Evolutionary conservation across 37 sponge, comb jelly and placozoan genomes (phyloP).

Genomic region (Diacarnus erythraeanus): DNA sequence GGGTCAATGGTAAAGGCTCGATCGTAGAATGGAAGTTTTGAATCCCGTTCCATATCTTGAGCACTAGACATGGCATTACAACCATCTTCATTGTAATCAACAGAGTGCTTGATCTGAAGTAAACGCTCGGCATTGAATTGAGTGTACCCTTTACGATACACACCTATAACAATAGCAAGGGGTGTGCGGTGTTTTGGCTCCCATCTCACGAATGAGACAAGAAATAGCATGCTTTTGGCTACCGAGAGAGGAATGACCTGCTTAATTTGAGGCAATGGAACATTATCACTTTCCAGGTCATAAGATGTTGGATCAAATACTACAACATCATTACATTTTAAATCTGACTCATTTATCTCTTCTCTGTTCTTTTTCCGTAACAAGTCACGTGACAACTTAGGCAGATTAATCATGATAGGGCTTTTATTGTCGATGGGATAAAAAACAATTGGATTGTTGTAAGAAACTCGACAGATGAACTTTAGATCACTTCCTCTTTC

Average conservation of each 20-base stretch:
- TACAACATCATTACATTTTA: slow-evolving; percentile 34
- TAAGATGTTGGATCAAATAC: slow-evolving; percentile 19
- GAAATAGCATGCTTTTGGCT: slow-evolving; percentile 48
- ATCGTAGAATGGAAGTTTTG: neutral
- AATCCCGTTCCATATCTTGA: neutral
- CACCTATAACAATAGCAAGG: slow-evolving; percentile 34
- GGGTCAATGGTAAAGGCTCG: slow-evolving; percentile 81
- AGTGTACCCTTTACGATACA: slow-evolving; percentile 24
- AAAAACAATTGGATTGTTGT: slow-evolving; percentile 40
- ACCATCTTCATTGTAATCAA: neutral
- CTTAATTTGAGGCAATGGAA: slow-evolving; percentile 36
- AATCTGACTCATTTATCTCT: slow-evolving; percentile 4
- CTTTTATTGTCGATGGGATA: slow-evolving; percentile 51
- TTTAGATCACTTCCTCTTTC: slow-evolving; percentile 15
- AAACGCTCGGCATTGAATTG: slow-evolving; percentile 17
- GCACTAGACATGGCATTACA: neutral
- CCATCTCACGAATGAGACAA: slow-evolving; percentile 38
- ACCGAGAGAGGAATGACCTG: slow-evolving; percentile 48
- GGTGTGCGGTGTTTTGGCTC: slow-evolving; percentile 9
- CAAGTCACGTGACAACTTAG: slow-evolving; percentile 48
- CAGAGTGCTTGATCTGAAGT: neutral
- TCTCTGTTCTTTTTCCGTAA: neutral
- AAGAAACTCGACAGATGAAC: slow-evolving; percentile 53
- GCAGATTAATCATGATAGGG: slow-evolving; percentile 66
- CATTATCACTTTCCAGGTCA: neutral